Conservation (phyloP, 2,113 vertebrate species). For the Brachirus orientalis region DNA sequence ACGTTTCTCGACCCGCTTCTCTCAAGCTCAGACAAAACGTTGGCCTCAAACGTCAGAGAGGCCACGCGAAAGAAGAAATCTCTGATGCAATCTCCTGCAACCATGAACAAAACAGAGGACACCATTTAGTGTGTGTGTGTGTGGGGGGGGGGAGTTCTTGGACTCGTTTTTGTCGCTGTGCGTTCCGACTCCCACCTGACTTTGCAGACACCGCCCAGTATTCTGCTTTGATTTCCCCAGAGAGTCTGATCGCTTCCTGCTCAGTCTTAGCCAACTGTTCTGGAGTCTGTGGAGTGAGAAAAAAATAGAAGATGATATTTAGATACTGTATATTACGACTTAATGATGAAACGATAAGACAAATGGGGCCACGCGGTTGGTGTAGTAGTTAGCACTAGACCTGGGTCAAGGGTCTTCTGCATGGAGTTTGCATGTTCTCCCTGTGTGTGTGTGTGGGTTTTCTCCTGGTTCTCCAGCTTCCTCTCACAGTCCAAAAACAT, state of each 20-base stretch:
- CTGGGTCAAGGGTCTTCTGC: no score
- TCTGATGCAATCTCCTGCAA: constrained; percentile 88
- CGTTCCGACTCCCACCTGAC: constrained; percentile 84
- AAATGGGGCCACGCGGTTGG: no score
- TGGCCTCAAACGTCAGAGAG: constrained; percentile 91
- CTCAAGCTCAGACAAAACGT: constrained; percentile 91
- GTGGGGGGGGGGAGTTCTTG: neutral
- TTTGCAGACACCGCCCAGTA: constrained; percentile 96
- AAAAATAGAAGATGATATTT: neutral
- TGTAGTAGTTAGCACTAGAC: no score
- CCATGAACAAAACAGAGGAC: neutral
- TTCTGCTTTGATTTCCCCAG: constrained; percentile 94
- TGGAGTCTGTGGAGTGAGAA: constrained; percentile 79
- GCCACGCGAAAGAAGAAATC: constrained; percentile 95
- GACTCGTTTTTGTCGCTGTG: neutral
- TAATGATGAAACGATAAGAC: no score
- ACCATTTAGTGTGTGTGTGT: neutral
- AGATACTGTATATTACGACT: no score
- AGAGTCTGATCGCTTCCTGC: constrained; percentile 89
- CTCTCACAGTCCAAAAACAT: no score
- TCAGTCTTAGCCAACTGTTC: constrained; percentile 87
- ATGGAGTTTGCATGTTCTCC: no score
- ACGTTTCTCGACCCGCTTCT: constrained; percentile 81
- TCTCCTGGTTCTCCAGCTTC: no score
- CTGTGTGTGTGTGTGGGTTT: no score